Evolutionary conservation across 2,797 vertebrate genomes (phyloP).

Genomic region (Aulostomus chinensis): DNA sequence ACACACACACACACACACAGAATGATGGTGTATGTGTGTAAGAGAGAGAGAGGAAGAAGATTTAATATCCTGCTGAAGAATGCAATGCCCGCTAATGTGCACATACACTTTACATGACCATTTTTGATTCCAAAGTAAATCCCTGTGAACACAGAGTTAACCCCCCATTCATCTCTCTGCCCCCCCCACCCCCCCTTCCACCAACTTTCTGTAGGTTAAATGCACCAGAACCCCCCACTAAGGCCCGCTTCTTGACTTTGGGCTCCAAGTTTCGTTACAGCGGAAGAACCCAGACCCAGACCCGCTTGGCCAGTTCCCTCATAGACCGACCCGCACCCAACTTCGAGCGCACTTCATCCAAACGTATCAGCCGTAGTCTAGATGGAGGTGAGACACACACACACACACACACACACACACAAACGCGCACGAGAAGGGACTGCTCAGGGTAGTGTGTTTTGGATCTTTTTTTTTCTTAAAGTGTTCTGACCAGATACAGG

Average conservation of each 20-base stretch:
- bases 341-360: conserved; percentile 93
- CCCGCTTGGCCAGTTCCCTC: conserved; percentile 89
- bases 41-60: conserved; percentile 24
- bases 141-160: not conserved
- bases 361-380: conserved; percentile 92
- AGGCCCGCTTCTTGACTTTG: conserved; percentile 92
- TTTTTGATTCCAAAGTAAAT: conserved; percentile 7
- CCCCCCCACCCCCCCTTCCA: not conserved
- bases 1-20: conserved; percentile 1
- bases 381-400: conserved; percentile 87
- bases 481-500: conserved; percentile 68
- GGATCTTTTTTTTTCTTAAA: conserved; percentile 19
- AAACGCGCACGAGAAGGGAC: not conserved
- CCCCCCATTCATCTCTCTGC: too few relatives aligned
- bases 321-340: conserved; percentile 92
- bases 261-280: conserved; percentile 99
- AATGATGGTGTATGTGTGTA: conserved; percentile 9
- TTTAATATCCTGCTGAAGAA: conserved; percentile 61
- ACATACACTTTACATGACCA: conserved; percentile 1
- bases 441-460: conserved; percentile 12
- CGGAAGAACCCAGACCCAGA: conserved; percentile 94
- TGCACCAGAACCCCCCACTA: conserved; percentile 90
- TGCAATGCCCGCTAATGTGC: conserved; percentile 14
- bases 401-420: not conserved
- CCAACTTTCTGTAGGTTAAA: conserved; percentile 84